Evolutionary conservation across 2,888 invertebrate genomes (phyloP), one percentile per base, ranked within the genome.

Genomic region (Drosophila robusta): DNA sequence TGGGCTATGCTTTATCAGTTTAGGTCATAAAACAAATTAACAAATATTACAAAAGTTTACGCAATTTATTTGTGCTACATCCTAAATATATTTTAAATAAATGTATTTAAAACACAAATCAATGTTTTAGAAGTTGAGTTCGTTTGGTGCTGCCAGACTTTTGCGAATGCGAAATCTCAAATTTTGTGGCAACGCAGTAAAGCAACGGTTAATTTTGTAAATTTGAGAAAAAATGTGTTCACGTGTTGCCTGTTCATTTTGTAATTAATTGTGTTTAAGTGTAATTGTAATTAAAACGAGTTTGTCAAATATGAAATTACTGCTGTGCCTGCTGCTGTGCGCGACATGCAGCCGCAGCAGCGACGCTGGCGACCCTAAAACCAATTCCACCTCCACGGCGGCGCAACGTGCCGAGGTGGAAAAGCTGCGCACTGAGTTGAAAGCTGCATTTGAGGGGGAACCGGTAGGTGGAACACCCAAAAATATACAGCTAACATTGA

Each of bases 341-440:
- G 42, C 32, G 7, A 26, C 18, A 29, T 63, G 69, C 39, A 57
- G n/a, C 42, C n/a, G 54, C 26, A 55, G 12, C 29, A 32, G 26
- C 38, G 44, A 16, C 5, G 51, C 18, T 29, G 46, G 24, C 47
- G 32, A 4, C n/a, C 6, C 5, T 8, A 16, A 26, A 45, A n/a
- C 36, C 8, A 32, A 12, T 1, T 24, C 47, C 11, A 16, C 36
- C 1, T 3, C 16, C 3, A 36, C 39, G 7, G n/a, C 52, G 22
- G 45, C 36, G 8, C 70, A 79, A 38, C 66, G 80, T 1, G 72
- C 77, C 0, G 91, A 91, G 69, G 80, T 90, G 7, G 75, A 78
- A 12, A 83, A 75, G 49, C 60, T 92, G 32, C 90, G 91, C n/a
- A 70, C 75, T 12, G 87, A 91, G 63, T 68, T 92, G 11, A 79